Base-by-base conservation (phyloP, 2,888 invertebrate genomes). In the Orchesellides sinensis region DNA sequence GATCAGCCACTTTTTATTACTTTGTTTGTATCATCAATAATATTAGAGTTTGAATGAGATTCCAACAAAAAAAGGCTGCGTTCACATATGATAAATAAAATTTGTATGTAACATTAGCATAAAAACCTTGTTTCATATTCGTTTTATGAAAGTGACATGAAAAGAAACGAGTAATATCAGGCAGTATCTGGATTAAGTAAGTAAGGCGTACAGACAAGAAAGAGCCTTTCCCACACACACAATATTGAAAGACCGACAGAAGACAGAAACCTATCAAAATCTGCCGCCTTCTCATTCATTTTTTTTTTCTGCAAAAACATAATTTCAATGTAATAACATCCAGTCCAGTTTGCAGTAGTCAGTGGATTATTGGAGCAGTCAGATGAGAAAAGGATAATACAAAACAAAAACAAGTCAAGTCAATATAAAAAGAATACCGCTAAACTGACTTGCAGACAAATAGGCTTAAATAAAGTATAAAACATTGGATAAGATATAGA, bases 351-450 rank as follows among this genome's bases (percentile, higher is more conserved):
- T n/a, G 32, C 32, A 32, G 32, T 10, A 32, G 40, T 40, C 54
- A 69, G 29, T 69, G 69, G 54, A 69, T 69, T 54, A 69, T 32
- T 69, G 69, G 69, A 69, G 35, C 69, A 66, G 29, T 32, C 1
- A 40, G n/a, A 40, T 14, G 40, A 40, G 35, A 19, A 32, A n/a
- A n/a, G n/a, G 40, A 40, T 14, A n/a, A 2, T 40, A 5, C 40
- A 40, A 40, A 14, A 40, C 40, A 40, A 40, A n/a, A n/a, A n/a
- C n/a, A n/a, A n/a, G n/a, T n/a, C n/a, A n/a, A n/a, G n/a, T n/a
- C n/a, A n/a, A n/a, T n/a, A n/a, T n/a, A n/a, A n/a, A n/a, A n/a
- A n/a, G n/a, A n/a, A n/a, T n/a, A n/a, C n/a, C n/a, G n/a, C n/a
- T n/a, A n/a, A n/a, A 35, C 12, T 35, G 35, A 6, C 35, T 35